Conservation (phyloP, 2,888 invertebrate genomes). For the Aelia acuminata region DNA sequence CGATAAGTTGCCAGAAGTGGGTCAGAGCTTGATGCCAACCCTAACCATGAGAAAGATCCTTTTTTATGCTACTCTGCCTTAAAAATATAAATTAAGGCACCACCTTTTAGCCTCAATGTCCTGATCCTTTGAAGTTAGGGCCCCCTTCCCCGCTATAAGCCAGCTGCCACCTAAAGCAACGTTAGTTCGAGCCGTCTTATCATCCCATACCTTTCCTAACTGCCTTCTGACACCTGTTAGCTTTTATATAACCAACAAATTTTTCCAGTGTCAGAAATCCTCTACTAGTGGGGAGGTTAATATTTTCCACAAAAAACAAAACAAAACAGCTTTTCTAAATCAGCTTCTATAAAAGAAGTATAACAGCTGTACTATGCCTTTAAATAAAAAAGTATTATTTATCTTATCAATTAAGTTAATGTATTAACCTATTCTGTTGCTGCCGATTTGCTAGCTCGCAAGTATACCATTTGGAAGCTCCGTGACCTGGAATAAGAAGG, state of each 20-base stretch:
- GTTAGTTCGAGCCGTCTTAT: not conserved
- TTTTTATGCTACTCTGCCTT: not conserved
- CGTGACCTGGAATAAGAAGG: too few relatives aligned
- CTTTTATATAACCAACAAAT: not conserved
- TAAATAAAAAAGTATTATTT: too few relatives aligned
- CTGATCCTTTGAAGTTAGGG: conserved; percentile 10
- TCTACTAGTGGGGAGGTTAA: not conserved
- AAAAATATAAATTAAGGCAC: conserved; percentile 14
- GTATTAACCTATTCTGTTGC: too few relatives aligned
- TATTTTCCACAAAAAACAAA: not conserved
- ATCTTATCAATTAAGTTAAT: too few relatives aligned
- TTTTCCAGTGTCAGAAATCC: not conserved
- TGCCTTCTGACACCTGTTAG: not conserved
- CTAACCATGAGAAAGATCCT: conserved; percentile 11
- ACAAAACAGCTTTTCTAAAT: too few relatives aligned
- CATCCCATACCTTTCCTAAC: conserved; percentile 20
- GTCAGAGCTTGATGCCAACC: not conserved
- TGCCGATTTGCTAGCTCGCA: too few relatives aligned
- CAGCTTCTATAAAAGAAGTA: too few relatives aligned
- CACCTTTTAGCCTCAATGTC: conserved; percentile 24
- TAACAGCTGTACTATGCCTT: too few relatives aligned
- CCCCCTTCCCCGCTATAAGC: not conserved
- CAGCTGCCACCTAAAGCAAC: conserved; percentile 19
- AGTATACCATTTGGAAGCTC: too few relatives aligned
- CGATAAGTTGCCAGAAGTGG: conserved; percentile 4